Percentiles rank a stretch among this genome's conserved stretches.
These are phyloP conservation scores for Onthophagus taurus DNA, from an alignment of 1,140 invertebrate species.

Conservation along the genomic window DNA sequence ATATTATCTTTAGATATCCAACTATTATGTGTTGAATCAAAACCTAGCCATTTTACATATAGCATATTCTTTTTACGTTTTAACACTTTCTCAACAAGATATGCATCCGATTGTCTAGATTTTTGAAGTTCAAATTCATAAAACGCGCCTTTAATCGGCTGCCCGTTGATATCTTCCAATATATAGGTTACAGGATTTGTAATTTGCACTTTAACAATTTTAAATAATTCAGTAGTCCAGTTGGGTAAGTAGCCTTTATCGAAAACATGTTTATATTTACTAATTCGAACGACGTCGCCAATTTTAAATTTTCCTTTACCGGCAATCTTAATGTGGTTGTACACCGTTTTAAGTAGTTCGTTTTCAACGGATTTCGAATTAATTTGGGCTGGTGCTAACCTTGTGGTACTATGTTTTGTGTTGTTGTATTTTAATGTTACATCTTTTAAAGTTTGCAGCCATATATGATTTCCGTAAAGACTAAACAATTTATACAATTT, in stretches of 20 bases:
- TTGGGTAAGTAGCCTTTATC: constrained; percentile 30
- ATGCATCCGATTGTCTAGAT: constrained; percentile 27
- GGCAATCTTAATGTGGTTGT: constrained; percentile 11
- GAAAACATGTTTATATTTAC: constrained; percentile 24
- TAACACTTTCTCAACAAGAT: constrained; percentile 32
- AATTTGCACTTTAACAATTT: constrained; percentile 21
- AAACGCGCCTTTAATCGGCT: constrained; percentile 25
- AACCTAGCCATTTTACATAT: constrained; percentile 30
- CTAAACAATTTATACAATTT: constrained; percentile 9
- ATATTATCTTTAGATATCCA: constrained; percentile 13
- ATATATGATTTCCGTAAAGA: constrained; percentile 8
- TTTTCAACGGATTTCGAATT: constrained; percentile 10
- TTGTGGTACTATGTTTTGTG: constrained; percentile 17
- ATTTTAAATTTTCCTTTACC: constrained; percentile 13
- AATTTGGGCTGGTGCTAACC: constrained; percentile 12
- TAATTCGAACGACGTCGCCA: constrained; percentile 16
- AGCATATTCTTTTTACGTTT: constrained; percentile 25
- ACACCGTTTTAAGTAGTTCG: constrained; percentile 4
- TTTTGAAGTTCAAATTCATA: constrained; percentile 27
- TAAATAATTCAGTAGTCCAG: constrained; percentile 31
- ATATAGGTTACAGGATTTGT: constrained; percentile 25
- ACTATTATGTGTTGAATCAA: constrained; percentile 16
- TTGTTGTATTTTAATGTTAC: constrained; percentile 14
- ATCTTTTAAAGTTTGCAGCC: constrained; percentile 7
- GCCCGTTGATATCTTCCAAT: constrained; percentile 17